These are phyloP conservation scores for Coracopsis vasa DNA, from an alignment of 2,113 vertebrate species.

Conservation along the genomic window DNA sequence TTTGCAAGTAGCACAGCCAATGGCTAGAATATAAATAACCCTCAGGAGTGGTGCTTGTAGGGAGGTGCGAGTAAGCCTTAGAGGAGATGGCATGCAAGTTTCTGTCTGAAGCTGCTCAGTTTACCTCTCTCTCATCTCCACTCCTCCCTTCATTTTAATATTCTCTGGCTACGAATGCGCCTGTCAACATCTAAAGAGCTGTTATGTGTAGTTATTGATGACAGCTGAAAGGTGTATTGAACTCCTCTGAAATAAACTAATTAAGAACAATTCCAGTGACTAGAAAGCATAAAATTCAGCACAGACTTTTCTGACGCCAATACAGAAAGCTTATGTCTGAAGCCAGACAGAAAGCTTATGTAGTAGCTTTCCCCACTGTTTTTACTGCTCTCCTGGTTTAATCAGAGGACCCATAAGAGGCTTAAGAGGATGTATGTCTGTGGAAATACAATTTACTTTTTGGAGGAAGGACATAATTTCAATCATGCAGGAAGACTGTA, in stretches of 20 bases:
- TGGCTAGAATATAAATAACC: background rate
- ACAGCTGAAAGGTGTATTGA: background rate
- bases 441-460: background rate
- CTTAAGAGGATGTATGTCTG: background rate
- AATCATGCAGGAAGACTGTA: background rate
- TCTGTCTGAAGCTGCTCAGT: background rate
- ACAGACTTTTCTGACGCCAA: background rate
- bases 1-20: background rate
- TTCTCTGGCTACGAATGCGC: background rate
- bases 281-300: background rate
- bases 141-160: background rate
- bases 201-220: background rate
- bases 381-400: background rate
- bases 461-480: background rate
- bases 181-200: background rate
- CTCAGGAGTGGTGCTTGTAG: background rate
- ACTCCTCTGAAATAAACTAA: slow-evolving; percentile 24
- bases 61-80: background rate
- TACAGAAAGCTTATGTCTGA: background rate
- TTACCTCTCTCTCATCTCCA: background rate
- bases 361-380: background rate
- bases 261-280: slow-evolving; percentile 12
- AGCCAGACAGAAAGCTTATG: background rate
- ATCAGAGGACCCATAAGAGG: background rate
- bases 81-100: background rate